Evolutionary conservation across 1,140 invertebrate species (phyloP).

Genomic region (Lycorma delicatula): DNA sequence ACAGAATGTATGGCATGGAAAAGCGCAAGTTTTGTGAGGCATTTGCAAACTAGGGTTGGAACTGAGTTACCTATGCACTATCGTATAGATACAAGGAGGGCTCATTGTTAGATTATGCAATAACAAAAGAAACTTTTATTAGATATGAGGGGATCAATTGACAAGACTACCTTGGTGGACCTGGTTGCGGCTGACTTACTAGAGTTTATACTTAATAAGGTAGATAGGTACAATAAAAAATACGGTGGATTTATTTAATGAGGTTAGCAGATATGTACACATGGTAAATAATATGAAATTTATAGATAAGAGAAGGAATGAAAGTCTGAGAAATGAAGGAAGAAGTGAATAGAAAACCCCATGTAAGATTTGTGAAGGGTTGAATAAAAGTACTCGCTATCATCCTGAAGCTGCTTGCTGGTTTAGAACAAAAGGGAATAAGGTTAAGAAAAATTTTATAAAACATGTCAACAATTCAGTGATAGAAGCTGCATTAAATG

Average conservation of each 20-base stretch:
- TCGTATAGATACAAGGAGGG: constrained; percentile 29
- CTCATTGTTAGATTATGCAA: constrained; percentile 33
- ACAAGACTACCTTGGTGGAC: constrained; percentile 26
- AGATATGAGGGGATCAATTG: constrained; percentile 27
- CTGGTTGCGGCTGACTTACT: constrained; percentile 29
- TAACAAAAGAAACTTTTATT: constrained; percentile 32
- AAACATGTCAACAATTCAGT: constrained; percentile 14
- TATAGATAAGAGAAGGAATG: not conserved
- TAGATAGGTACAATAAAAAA: constrained; percentile 25
- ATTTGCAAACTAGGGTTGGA: constrained; percentile 33
- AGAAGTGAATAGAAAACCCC: no score
- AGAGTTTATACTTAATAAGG: constrained; percentile 27
- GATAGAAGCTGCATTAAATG: not conserved
- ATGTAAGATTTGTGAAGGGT: no score
- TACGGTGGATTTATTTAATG: constrained; percentile 16
- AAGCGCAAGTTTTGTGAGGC: constrained; percentile 31
- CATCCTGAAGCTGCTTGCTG: constrained; percentile 30
- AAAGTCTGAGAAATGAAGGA: no score
- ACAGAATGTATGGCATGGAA: constrained; percentile 32
- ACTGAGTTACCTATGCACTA: constrained; percentile 30
- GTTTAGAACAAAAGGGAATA: constrained; percentile 18
- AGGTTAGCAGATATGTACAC: not conserved
- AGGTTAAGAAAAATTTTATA: not conserved
- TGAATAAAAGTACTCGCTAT: constrained; percentile 1
- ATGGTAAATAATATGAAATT: not conserved